Evolutionary conservation across 1,140 invertebrate genomes (phyloP).

Genomic region (roundworm (Caenorhabditis elegans)): DNA sequence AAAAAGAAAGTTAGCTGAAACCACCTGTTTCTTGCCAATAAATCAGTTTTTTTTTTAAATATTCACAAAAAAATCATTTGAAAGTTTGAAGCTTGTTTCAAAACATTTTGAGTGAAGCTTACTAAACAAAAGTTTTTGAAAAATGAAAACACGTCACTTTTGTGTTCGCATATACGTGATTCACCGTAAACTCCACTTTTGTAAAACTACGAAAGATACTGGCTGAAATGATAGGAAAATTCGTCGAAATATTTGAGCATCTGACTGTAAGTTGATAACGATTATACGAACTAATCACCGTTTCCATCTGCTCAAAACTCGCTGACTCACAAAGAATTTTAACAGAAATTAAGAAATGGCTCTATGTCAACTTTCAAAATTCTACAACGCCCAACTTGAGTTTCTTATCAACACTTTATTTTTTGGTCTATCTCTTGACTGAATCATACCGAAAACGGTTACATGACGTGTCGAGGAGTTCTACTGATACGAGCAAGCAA

Average conservation of each 20-base stretch:
- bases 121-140: no score
- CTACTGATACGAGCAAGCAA: background rate
- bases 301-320: no score
- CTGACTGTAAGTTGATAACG: background rate
- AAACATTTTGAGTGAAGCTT: no score
- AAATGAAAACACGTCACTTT: background rate
- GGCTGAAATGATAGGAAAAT: slow-evolving; percentile 14
- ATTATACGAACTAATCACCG: slow-evolving; percentile 4
- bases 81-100: no score
- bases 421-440: background rate
- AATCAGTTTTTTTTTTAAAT: no score
- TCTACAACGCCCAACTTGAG: background rate
- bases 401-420: background rate
- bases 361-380: background rate
- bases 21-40: no score
- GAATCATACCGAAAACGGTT: background rate
- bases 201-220: slow-evolving; percentile 8
- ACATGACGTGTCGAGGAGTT: background rate
- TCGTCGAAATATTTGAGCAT: background rate
- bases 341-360: background rate
- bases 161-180: background rate
- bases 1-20: no score
- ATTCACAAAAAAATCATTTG: no score
- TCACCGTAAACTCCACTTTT: no score
- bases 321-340: background rate